phyloP scores from a whole-genome alignment of 2,113 vertebrate genomes.

The Hystrix cristata region DNA sequence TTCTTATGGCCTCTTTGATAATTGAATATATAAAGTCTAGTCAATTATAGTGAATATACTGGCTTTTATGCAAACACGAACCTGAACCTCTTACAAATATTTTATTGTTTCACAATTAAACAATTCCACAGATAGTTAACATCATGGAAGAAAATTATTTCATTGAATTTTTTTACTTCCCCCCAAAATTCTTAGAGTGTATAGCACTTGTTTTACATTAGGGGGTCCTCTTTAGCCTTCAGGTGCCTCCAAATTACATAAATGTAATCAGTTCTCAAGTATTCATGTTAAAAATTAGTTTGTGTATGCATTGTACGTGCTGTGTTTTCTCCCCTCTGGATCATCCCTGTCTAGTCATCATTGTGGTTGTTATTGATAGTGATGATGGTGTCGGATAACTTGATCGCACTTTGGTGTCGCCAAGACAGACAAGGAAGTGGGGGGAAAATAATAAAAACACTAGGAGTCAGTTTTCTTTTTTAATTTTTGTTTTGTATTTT shows the following conservation, averaged over 20 bases:
- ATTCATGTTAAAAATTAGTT: not conserved
- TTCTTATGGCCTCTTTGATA: not conserved
- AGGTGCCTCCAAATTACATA: not conserved
- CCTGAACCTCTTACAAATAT: not conserved
- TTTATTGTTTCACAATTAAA: not conserved
- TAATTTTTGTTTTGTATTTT: not conserved
- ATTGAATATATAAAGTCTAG: too few species aligned
- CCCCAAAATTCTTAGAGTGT: not conserved
- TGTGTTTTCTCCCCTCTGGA: too few species aligned
- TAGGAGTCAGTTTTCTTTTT: not conserved
- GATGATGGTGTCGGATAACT: not conserved
- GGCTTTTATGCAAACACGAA: not conserved
- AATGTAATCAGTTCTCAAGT: not conserved
- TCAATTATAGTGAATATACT: not conserved
- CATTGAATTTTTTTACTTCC: not conserved
- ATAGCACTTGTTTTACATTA: not conserved
- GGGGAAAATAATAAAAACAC: not conserved
- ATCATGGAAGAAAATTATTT: not conserved
- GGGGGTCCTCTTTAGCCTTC: not conserved
- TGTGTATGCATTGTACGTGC: not conserved
- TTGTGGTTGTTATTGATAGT: not conserved
- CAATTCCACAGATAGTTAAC: not conserved
- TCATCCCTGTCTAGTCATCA: accelerated
- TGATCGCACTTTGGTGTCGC: not conserved
- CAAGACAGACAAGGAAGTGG: not conserved